A percentile compares a stretch with the other conserved stretches of the same genome.
phyloP scores from a whole-genome alignment of 2,797 vertebrate genomes.

The Telmatherina bonti region DNA sequence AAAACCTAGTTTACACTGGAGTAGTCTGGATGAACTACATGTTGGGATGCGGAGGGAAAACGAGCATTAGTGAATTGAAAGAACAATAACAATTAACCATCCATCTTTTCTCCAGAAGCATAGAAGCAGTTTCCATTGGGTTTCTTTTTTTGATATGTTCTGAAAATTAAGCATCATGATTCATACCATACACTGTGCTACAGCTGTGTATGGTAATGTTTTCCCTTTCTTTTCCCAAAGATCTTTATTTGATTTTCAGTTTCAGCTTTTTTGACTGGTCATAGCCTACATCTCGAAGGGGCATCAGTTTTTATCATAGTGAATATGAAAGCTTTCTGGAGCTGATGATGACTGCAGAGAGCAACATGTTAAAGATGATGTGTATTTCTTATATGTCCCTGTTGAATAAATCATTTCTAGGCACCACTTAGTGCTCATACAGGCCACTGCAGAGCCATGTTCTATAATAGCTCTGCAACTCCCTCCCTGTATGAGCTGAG shows the following conservation, averaged over 20 bases:
- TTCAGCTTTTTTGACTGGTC: conserved; percentile 80
- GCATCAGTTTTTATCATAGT: conserved; percentile 67
- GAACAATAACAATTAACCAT: conserved; percentile 80
- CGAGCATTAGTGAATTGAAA: conserved; percentile 63
- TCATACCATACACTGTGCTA: conserved; percentile 83
- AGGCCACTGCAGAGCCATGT: conserved; percentile 64
- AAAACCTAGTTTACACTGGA: conserved; percentile 3
- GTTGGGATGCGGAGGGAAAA: conserved; percentile 31
- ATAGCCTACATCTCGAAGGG: conserved; percentile 83
- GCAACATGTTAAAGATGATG: conserved; percentile 62
- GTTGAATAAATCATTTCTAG: conserved; percentile 47
- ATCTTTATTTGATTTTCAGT: conserved; percentile 73
- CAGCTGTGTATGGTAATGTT: conserved; percentile 82
- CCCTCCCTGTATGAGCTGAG: conserved; percentile 5
- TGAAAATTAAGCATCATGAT: conserved; percentile 78
- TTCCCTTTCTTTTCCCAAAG: conserved; percentile 61
- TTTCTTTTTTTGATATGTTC: conserved; percentile 71
- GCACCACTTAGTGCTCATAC: conserved; percentile 35
- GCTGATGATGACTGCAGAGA: conserved; percentile 52
- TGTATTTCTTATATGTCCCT: conserved; percentile 63
- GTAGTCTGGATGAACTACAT: conserved; percentile 40
- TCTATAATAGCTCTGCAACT: conserved; percentile 61
- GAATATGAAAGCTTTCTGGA: conserved; percentile 39
- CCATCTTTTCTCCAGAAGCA: conserved; percentile 74
- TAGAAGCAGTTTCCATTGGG: conserved; percentile 74